A percentile compares a stretch with the other conserved stretches of the same genome.
phyloP scores from a whole-genome alignment of 2,113 vertebrate species.

The Oceanodroma tethys region DNA sequence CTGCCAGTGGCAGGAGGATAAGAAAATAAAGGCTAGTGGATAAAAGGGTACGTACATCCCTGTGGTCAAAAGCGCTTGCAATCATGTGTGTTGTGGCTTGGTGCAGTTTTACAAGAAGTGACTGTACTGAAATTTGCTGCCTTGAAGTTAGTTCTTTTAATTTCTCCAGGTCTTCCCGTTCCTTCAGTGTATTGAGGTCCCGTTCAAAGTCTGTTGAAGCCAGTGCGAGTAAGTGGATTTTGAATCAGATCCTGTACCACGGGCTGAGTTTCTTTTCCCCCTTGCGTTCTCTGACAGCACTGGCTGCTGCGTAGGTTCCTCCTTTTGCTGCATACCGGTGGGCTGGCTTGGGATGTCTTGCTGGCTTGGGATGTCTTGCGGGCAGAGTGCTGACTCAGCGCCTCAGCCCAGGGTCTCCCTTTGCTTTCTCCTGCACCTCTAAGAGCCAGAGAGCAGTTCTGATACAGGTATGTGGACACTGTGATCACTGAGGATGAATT shows the following conservation, averaged over 20 bases:
- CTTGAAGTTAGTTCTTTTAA: neutral
- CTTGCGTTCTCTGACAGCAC: neutral
- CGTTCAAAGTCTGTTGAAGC: neutral
- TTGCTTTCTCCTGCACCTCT: neutral
- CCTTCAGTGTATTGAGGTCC: neutral
- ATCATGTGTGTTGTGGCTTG: neutral
- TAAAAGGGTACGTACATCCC: neutral
- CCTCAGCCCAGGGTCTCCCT: neutral
- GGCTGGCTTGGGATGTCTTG: neutral
- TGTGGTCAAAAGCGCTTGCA: neutral
- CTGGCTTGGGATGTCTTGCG: neutral
- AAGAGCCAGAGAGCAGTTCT: neutral
- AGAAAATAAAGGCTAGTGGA: neutral
- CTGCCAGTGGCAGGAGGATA: neutral
- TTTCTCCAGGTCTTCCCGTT: neutral
- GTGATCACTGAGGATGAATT: neutral
- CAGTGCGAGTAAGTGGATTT: neutral
- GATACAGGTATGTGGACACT: too few relatives aligned
- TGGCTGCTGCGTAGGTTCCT: neutral
- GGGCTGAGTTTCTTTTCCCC: neutral
- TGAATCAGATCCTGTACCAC: fast-evolving
- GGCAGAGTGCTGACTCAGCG: neutral
- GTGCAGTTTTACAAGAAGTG: neutral
- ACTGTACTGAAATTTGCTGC: neutral
- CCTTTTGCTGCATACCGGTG: fast-evolving